A percentile compares a stretch with the other conserved stretches of the same genome.
phyloP scores from a whole-genome alignment of 2,888 invertebrate species.

The Tachina grossa region DNA sequence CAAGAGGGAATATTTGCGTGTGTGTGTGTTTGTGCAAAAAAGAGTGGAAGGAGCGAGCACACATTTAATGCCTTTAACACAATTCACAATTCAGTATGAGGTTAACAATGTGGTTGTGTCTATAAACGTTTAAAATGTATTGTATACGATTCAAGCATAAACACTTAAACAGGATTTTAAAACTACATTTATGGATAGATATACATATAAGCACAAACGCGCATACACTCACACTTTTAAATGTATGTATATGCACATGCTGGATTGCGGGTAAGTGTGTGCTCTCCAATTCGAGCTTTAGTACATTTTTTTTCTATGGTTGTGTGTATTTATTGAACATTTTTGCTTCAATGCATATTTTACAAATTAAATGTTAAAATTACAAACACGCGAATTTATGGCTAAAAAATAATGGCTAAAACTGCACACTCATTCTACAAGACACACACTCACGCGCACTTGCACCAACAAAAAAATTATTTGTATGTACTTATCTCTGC shows the following conservation, averaged over 20 bases:
- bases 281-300: constrained; percentile 17
- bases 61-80: constrained; percentile 56
- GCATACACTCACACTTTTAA: not conserved
- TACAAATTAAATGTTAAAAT: constrained; percentile 73
- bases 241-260: not conserved
- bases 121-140: constrained; percentile 69
- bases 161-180: constrained; percentile 18
- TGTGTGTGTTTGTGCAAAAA: not conserved
- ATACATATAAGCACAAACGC: not conserved
- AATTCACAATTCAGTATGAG: constrained; percentile 61
- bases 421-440: constrained; percentile 42
- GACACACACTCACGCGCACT: too few relatives aligned
- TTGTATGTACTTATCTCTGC: not conserved
- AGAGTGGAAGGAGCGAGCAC: not conserved
- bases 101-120: constrained; percentile 70
- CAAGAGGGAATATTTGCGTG: not conserved
- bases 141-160: constrained; percentile 27
- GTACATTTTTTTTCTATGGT: constrained; percentile 42
- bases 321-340: constrained; percentile 74
- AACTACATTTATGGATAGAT: not conserved
- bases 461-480: not conserved
- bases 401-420: constrained; percentile 63
- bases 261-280: constrained; percentile 10
- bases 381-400: constrained; percentile 73
- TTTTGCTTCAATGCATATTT: constrained; percentile 75